Conservation (phyloP, 1,140 invertebrate species). For the Antheraea pernyi region DNA sequence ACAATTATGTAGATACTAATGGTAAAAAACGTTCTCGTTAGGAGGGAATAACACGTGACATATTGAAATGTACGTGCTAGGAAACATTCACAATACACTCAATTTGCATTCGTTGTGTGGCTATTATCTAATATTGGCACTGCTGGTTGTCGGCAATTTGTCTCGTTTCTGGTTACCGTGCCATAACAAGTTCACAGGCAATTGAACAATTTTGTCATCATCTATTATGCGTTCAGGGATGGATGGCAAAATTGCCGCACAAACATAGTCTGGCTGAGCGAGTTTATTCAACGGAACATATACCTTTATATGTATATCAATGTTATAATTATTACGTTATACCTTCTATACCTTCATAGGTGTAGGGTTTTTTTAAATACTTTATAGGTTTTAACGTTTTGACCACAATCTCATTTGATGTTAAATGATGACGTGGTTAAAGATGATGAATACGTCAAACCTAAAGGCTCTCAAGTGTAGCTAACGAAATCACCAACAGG, state of each 20-base stretch:
- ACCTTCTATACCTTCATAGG: neutral
- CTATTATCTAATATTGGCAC: constrained; percentile 71
- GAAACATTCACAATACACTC: constrained; percentile 31
- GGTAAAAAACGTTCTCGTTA: neutral
- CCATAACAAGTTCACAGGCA: constrained; percentile 52
- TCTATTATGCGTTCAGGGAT: constrained; percentile 27
- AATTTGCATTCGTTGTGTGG: constrained; percentile 64
- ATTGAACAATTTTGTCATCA: constrained; percentile 67
- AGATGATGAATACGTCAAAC: too few relatives aligned
- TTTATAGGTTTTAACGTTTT: too few relatives aligned
- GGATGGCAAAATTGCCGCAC: constrained; percentile 25
- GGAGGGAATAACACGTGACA: neutral
- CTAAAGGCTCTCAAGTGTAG: too few relatives aligned
- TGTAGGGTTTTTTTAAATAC: too few relatives aligned
- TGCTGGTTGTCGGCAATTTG: constrained; percentile 50
- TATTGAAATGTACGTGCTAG: neutral
- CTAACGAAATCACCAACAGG: too few relatives aligned
- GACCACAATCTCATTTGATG: too few relatives aligned
- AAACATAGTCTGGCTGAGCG: constrained; percentile 23
- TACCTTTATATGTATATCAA: neutral
- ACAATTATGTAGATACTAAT: constrained; percentile 5
- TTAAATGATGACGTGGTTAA: too few relatives aligned
- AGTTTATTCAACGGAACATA: neutral
- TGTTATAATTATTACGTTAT: too few relatives aligned
- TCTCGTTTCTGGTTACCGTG: constrained; percentile 30